phyloP scores from a whole-genome alignment of 2,888 invertebrate genomes.

The Pseudanteris insignis region DNA sequence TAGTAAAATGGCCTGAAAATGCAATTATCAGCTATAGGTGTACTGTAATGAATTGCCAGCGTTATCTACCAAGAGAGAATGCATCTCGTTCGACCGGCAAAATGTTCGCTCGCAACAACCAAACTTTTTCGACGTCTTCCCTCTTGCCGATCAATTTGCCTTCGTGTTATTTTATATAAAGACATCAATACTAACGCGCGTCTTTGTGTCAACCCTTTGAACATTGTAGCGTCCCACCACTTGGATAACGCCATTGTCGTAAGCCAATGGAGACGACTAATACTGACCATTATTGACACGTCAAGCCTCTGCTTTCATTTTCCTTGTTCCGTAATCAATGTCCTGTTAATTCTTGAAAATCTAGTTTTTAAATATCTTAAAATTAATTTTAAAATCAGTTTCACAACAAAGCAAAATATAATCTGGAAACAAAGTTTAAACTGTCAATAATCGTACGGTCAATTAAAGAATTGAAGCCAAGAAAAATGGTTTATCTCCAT shows the following conservation, averaged over 20 bases:
- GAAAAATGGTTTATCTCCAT: too few relatives aligned
- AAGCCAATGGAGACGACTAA: too few relatives aligned
- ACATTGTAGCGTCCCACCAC: slow-evolving; percentile 1
- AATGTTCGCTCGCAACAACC: slow-evolving; percentile 17
- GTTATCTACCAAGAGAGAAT: slow-evolving; percentile 53
- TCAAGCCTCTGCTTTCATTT: not conserved
- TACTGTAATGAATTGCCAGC: slow-evolving; percentile 62
- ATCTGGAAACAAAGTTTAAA: too few relatives aligned
- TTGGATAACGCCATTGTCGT: not conserved
- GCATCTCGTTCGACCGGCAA: slow-evolving; percentile 34
- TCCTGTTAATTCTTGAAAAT: too few relatives aligned
- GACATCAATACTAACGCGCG: slow-evolving; percentile 20
- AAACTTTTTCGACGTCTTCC: slow-evolving; percentile 4
- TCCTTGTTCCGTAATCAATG: too few relatives aligned
- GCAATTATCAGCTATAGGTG: slow-evolving; percentile 65
- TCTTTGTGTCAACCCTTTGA: slow-evolving; percentile 1
- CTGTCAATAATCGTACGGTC: too few relatives aligned
- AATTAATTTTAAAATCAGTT: too few relatives aligned
- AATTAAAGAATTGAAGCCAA: too few relatives aligned
- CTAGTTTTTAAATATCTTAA: too few relatives aligned
- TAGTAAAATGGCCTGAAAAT: slow-evolving; percentile 65
- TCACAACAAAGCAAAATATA: too few relatives aligned
- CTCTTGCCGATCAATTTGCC: slow-evolving; percentile 19
- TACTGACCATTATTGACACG: too few relatives aligned
- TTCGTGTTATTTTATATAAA: slow-evolving; percentile 29